A percentile compares a stretch with the other conserved stretches of the same genome.
These are phyloP conservation scores for Hassar affinis DNA, from an alignment of 2,113 vertebrate species.

Conservation along the genomic window DNA sequence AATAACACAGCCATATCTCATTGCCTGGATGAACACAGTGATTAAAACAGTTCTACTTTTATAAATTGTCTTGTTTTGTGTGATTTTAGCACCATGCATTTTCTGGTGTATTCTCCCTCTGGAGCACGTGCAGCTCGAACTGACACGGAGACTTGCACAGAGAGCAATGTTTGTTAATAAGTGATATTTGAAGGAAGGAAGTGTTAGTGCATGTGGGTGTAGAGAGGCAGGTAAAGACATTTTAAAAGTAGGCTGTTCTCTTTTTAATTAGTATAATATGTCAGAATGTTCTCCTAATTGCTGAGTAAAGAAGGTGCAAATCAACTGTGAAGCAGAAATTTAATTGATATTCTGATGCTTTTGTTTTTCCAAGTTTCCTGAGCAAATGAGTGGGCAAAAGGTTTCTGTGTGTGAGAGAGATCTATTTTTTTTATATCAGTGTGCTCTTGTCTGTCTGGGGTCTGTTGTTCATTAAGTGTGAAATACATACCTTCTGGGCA, in stretches of 20 bases:
- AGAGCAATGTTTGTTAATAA: slow-evolving; percentile 70
- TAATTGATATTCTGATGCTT: slow-evolving; percentile 65
- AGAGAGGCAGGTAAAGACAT: slow-evolving; percentile 13
- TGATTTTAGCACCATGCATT: slow-evolving; percentile 10
- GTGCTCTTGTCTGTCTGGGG: slow-evolving; percentile 28
- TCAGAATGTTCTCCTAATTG: slow-evolving; percentile 63
- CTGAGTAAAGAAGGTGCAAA: slow-evolving; percentile 65
- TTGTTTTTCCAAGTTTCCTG: slow-evolving; percentile 52
- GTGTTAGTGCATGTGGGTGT: slow-evolving; percentile 44
- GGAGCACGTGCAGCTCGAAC: slow-evolving; percentile 49
- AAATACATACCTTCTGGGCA: slow-evolving; percentile 50
- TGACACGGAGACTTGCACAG: slow-evolving; percentile 63
- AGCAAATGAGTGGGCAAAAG: slow-evolving; percentile 28
- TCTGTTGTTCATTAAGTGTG: slow-evolving; percentile 49
- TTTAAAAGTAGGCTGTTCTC: slow-evolving; percentile 57
- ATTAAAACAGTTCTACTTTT: slow-evolving; percentile 39
- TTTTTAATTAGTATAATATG: slow-evolving; percentile 64
- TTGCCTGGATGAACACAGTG: slow-evolving; percentile 34
- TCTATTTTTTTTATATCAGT: slow-evolving; percentile 12
- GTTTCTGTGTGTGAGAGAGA: slow-evolving; percentile 37
- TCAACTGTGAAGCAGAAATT: slow-evolving; percentile 62
- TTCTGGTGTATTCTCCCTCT: slow-evolving; percentile 15
- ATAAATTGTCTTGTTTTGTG: slow-evolving; percentile 17
- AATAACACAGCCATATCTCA: slow-evolving; percentile 19
- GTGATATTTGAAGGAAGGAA: slow-evolving; percentile 64